Percentiles rank a stretch among this genome's conserved stretches.
Evolutionary conservation across 2,113 vertebrate genomes (phyloP).

Genomic region (Chlorodrepanis virens): DNA sequence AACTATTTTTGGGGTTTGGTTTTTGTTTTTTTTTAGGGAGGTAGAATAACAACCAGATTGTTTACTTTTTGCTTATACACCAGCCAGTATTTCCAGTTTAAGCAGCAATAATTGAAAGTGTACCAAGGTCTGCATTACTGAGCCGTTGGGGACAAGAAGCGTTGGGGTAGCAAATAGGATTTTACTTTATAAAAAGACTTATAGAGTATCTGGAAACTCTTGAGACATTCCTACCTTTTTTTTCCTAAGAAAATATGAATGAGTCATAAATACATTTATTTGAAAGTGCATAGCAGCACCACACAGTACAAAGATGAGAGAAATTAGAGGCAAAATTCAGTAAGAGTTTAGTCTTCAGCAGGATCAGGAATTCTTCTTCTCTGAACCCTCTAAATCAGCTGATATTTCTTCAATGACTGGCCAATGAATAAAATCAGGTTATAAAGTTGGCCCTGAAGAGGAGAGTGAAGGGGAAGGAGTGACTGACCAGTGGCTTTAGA

Average conservation of each 20-base stretch:
- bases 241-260: neutral
- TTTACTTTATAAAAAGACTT: neutral
- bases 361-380: neutral
- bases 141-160: fast-evolving
- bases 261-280: neutral
- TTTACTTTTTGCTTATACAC: fast-evolving
- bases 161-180: neutral
- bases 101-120: neutral
- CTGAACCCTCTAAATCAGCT: neutral
- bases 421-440: neutral
- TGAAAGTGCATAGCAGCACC: neutral
- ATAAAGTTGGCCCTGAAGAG: neutral
- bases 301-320: neutral
- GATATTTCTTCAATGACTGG: neutral
- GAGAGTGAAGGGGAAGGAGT: neutral
- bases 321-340: neutral
- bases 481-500: neutral
- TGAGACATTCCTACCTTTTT: neutral
- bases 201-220: neutral
- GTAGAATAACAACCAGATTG: neutral
- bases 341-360: neutral
- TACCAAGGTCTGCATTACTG: neutral
- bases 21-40: neutral
- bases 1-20: too few relatives aligned
- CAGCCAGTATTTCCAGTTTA: neutral